Evolutionary conservation across 2,113 vertebrate genomes (phyloP).

Genomic region (Strix uralensis): DNA sequence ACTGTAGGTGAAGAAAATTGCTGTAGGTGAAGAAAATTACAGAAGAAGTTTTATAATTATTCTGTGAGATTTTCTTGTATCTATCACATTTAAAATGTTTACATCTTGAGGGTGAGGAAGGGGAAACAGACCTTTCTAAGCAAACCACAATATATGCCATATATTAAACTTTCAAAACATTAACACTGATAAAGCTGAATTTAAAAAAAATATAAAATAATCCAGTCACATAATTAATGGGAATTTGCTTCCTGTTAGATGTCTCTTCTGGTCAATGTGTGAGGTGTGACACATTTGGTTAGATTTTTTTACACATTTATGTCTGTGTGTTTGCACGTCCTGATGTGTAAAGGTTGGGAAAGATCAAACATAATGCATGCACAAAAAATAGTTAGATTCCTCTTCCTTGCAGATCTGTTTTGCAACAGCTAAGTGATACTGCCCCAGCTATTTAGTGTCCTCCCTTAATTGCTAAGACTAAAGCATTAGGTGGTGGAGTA

Average conservation of each 20-base stretch:
- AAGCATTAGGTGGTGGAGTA: background rate
- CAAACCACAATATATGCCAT: background rate
- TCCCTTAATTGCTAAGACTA: conserved; percentile 16
- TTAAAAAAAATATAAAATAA: background rate
- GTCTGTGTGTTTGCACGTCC: background rate
- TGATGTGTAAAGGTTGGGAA: background rate
- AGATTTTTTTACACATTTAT: background rate
- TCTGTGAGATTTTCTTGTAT: background rate
- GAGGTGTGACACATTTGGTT: background rate
- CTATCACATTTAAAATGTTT: background rate
- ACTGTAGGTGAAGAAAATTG: background rate
- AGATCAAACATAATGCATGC: background rate
- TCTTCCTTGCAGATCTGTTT: background rate
- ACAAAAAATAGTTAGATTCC: background rate
- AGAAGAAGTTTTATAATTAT: background rate
- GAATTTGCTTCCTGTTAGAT: background rate
- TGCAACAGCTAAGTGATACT: background rate
- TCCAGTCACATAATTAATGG: background rate
- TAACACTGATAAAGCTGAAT: background rate
- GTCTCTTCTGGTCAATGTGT: background rate
- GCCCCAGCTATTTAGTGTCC: background rate
- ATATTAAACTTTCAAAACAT: background rate
- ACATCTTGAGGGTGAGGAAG: background rate
- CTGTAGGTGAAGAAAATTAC: background rate
- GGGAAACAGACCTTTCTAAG: background rate